Evolutionary conservation across 2,113 vertebrate species (phyloP).

Genomic region (Apistogramma diplotaenia): DNA sequence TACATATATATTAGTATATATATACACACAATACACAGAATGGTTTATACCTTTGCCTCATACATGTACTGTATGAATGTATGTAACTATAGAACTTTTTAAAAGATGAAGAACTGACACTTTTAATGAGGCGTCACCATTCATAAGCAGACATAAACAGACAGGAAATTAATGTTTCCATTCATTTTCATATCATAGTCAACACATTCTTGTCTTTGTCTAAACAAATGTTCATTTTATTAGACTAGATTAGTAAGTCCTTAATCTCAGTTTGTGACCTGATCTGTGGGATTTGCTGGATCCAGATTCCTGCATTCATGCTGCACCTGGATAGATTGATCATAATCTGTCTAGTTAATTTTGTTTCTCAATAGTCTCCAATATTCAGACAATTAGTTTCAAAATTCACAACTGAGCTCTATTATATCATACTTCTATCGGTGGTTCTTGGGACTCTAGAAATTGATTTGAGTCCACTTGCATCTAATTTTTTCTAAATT

Average conservation of each 20-base stretch:
- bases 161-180: neutral
- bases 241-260: neutral
- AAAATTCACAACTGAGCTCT: too few relatives aligned
- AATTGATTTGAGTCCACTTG: too few relatives aligned
- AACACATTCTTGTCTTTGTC: neutral
- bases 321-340: neutral
- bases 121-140: neutral
- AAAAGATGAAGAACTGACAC: conserved; percentile 20
- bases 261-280: neutral
- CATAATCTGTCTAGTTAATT: too few relatives aligned
- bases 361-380: too few relatives aligned
- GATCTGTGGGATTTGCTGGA: neutral
- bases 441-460: too few relatives aligned
- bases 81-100: neutral
- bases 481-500: too few relatives aligned
- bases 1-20: fast-evolving
- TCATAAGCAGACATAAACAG: neutral
- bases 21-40: conserved; percentile 16
- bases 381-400: too few relatives aligned
- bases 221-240: neutral
- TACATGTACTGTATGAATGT: neutral
- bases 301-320: neutral
- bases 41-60: neutral
- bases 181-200: neutral
- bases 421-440: too few relatives aligned